Base-by-base conservation (phyloP, 2,797 vertebrate species). In the Chelon auratus region DNA sequence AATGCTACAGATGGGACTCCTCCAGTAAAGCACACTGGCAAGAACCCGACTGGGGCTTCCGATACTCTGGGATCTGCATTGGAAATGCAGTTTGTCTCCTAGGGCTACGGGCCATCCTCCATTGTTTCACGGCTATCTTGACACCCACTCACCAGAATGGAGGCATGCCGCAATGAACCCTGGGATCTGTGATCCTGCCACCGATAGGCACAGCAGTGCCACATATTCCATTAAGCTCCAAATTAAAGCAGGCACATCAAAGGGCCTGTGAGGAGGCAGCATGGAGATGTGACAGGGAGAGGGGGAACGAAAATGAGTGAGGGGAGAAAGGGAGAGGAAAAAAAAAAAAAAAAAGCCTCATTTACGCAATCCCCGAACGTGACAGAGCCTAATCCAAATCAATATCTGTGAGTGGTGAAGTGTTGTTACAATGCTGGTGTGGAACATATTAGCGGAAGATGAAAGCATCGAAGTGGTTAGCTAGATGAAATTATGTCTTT, bases 241-340 rank as follows among this genome's bases (percentile, higher is more conserved):
- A 94, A 95, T 94, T 94, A 95, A 95, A 94, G 89, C 86, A 87
- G 89, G 87, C 92, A 94, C 92, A 93, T 94, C 94, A 94, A 94
- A 94, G 92, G 81, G 86, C 80, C 77, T 81, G 85, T 59, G 85
- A 89, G 87, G 86, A 92, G 87, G 85, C 86, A 85, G 86, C 89
- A 86, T 83, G 87, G 90, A 91, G 85, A 90, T 87, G 83, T 89
- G 86, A 93, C 85, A 81, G 83, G 72, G 82, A 83, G 77, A 89
- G 77, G 80, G 85, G 84, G 82, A 79, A 83, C 55, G 18, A 86
- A 87, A 87, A 87, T 87, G 85, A 90, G 91, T 87, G 85, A 85
- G 84, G 68, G 80, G 84, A 78, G 83, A 76, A 82, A 78, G 85
- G 75, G 66, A 57, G 73, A 61, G 22, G 20, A 18, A 22, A 22